Evolutionary conservation across 2,888 invertebrate genomes (phyloP).

Genomic region (Thymelicus sylvestris): DNA sequence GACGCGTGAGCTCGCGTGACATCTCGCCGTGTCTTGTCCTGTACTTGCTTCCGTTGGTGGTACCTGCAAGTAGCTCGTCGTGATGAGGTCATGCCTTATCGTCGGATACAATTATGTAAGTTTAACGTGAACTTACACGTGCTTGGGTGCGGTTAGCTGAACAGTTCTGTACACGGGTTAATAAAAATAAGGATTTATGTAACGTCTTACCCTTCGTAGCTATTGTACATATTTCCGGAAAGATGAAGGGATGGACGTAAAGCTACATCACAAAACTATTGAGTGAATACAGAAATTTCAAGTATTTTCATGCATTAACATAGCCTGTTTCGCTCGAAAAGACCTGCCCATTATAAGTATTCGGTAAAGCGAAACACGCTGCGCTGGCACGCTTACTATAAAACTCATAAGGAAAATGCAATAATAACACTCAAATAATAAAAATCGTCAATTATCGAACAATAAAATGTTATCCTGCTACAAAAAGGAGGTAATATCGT

Average conservation of each 20-base stretch:
- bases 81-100: conserved; percentile 33
- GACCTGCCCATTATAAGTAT: not conserved
- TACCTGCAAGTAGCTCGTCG: conserved; percentile 24
- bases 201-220: no score
- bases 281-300: no score
- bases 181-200: no score
- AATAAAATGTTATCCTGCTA: no score
- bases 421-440: not conserved
- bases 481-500: no score
- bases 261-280: no score
- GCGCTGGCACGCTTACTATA: not conserved
- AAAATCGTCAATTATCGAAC: no score
- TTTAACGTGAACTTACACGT: conserved; percentile 1
- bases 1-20: conserved; percentile 67
- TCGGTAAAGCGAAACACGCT: not conserved
- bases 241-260: no score
- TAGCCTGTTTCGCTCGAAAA: no score
- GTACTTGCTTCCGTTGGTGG: conserved; percentile 24
- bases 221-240: no score
- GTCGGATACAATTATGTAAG: conserved; percentile 21
- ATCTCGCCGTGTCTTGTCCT: conserved; percentile 37
- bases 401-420: not conserved
- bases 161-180: not conserved
- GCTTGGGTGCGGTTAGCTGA: conserved; percentile 6
- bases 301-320: no score